Evolutionary conservation across 1,140 invertebrate genomes (phyloP).

Genomic region (Zaprionus vittiger): DNA sequence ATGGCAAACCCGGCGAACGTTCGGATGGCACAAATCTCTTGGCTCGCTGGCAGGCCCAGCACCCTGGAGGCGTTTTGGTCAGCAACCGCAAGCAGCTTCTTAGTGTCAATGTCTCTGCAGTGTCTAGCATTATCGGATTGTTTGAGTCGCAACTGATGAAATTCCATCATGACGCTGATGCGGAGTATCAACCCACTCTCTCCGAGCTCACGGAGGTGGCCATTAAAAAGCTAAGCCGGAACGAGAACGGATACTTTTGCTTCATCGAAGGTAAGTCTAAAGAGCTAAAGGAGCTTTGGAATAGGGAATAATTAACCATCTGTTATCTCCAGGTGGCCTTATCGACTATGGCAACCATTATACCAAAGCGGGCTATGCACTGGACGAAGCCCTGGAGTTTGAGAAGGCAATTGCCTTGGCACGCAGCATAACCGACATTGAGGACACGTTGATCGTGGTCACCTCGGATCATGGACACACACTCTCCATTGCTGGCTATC

Average conservation of each 20-base stretch:
- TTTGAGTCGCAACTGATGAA: constrained; percentile 85
- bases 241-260: constrained; percentile 88
- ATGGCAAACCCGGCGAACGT: constrained; percentile 85
- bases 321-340: constrained; percentile 83
- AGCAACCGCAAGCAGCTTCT: constrained; percentile 86
- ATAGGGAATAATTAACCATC: not conserved
- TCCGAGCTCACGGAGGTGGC: constrained; percentile 89
- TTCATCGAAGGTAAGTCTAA: constrained; percentile 87
- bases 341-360: constrained; percentile 88
- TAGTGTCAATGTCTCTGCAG: constrained; percentile 62
- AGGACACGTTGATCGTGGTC: constrained; percentile 88
- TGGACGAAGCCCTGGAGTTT: constrained; percentile 87
- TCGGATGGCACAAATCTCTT: constrained; percentile 85
- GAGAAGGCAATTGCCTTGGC: constrained; percentile 86
- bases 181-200: constrained; percentile 87
- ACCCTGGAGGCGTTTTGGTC: constrained; percentile 83
- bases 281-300: not conserved
- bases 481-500: constrained; percentile 87
- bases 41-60: constrained; percentile 84
- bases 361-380: constrained; percentile 85
- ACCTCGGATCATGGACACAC: constrained; percentile 89
- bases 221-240: constrained; percentile 89
- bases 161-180: constrained; percentile 85
- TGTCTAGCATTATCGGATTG: constrained; percentile 85
- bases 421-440: constrained; percentile 84